Percentiles rank a stretch among this genome's conserved stretches.
These are phyloP conservation scores for Strix uralensis DNA, from an alignment of 2,113 vertebrate genomes.

Conservation along the genomic window DNA sequence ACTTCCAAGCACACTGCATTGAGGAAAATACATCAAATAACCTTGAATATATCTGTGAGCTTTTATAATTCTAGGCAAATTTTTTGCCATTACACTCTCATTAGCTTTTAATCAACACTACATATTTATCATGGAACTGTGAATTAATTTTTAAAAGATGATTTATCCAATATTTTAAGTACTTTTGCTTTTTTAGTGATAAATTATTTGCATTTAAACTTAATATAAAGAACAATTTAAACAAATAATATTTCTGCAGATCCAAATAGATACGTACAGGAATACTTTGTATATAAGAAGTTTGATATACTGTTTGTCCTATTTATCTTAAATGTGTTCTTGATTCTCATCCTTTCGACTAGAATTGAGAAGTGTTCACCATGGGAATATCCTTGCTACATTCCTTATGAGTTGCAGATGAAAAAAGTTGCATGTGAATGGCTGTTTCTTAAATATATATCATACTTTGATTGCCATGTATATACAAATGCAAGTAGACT, in stretches of 20 bases:
- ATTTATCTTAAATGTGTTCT: background rate
- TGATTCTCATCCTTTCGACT: background rate
- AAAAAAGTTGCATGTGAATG: background rate
- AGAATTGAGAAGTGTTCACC: background rate
- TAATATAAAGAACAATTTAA: background rate
- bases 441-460: background rate
- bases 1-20: background rate
- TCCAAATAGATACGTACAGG: background rate
- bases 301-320: background rate
- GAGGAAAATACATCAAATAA: background rate
- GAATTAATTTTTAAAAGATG: background rate
- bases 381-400: background rate
- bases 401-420: background rate
- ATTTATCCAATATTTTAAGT: background rate
- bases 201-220: background rate
- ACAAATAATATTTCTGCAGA: background rate
- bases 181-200: background rate
- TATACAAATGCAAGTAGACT: background rate
- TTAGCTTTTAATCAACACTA: background rate
- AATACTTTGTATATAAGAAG: background rate
- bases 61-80: background rate
- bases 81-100: background rate
- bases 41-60: background rate
- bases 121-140: background rate
- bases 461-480: background rate